Evolutionary conservation across 2,797 vertebrate genomes (phyloP).

Genomic region (Xyrichtys novacula): DNA sequence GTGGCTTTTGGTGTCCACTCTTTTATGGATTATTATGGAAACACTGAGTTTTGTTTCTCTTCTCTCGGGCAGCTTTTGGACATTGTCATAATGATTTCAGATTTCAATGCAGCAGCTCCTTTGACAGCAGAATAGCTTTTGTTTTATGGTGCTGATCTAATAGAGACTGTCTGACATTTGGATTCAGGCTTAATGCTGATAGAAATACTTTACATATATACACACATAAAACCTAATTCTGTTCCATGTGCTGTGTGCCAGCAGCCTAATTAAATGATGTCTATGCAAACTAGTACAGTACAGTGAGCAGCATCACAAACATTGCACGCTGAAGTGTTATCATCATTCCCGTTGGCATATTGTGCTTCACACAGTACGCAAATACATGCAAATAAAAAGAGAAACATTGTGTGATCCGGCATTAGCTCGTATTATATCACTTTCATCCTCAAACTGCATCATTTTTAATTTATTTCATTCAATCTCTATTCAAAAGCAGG

Average conservation of each 20-base stretch:
- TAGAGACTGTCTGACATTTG: conserved; percentile 56
- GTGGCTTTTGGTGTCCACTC: conserved; percentile 62
- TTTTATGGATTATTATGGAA: conserved; percentile 73
- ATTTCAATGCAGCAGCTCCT: conserved; percentile 58
- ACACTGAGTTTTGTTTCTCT: conserved; percentile 47
- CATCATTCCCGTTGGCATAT: conserved; percentile 23
- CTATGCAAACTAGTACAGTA: conserved; percentile 16
- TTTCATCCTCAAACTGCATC: conserved; percentile 29
- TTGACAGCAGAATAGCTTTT: conserved; percentile 65
- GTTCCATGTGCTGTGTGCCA: conserved; percentile 37
- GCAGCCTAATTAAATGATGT: conserved; percentile 36
- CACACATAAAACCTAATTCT: conserved; percentile 42
- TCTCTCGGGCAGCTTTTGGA: conserved; percentile 64
- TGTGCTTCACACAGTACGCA: conserved; percentile 19
- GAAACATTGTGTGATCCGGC: conserved; percentile 16
- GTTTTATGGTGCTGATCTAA: conserved; percentile 64
- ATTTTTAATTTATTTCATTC: conserved; percentile 27
- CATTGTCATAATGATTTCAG: conserved; percentile 66
- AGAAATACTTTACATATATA: conserved; percentile 45
- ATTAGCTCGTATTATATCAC: conserved; percentile 25
- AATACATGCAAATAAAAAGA: conserved; percentile 15
- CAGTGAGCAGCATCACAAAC: conserved; percentile 16
- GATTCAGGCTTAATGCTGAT: conserved; percentile 36
- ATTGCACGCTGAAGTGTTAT: conserved; percentile 12
- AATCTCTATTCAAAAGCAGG: conserved; percentile 14